Percentiles rank a stretch among this genome's conserved stretches.
These are phyloP conservation scores for Crossaster papposus DNA, from an alignment of 53 echinoderm and acorn worm species.

Conservation along the genomic window DNA sequence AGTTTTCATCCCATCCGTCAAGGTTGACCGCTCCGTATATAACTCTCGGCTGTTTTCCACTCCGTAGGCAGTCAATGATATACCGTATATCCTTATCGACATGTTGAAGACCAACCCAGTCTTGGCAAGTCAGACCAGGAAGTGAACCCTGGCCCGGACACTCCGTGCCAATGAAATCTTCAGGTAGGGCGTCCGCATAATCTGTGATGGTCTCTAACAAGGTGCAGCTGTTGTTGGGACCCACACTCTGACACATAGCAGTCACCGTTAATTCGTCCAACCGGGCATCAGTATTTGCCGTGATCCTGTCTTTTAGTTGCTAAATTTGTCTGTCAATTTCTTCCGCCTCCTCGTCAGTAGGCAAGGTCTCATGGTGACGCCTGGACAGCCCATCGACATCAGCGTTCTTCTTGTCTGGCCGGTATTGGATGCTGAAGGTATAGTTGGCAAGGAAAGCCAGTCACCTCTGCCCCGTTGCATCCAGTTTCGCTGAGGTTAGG, in stretches of 20 bases:
- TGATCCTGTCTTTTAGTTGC: not conserved
- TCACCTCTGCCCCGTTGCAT: slow-evolving; percentile 69
- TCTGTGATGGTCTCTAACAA: slow-evolving; percentile 58
- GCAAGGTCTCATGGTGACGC: not conserved
- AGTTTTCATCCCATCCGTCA: slow-evolving; percentile 17
- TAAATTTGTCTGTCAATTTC: not conserved
- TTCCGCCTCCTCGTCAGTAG: slow-evolving; percentile 21
- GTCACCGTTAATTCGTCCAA: not conserved
- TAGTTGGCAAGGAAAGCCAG: slow-evolving; percentile 63
- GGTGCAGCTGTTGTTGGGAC: not conserved
- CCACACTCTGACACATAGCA: not conserved
- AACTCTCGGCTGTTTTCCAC: not conserved
- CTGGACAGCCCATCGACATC: slow-evolving; percentile 66
- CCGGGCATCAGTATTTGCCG: not conserved
- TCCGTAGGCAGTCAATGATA: slow-evolving; percentile 9
- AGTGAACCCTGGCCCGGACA: slow-evolving; percentile 38
- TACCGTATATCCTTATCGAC: slow-evolving; percentile 33
- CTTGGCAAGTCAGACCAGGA: not conserved
- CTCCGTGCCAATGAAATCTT: not conserved
- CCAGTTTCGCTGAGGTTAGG: slow-evolving; percentile 58
- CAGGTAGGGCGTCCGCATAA: slow-evolving; percentile 34
- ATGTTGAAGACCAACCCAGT: slow-evolving; percentile 50
- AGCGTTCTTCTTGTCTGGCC: slow-evolving; percentile 60
- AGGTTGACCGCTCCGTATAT: not conserved
- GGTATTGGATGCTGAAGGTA: slow-evolving; percentile 62